These are phyloP conservation scores for Melinaea marsaeus DNA, from an alignment of 2,888 invertebrate genomes.

Conservation along the genomic window DNA sequence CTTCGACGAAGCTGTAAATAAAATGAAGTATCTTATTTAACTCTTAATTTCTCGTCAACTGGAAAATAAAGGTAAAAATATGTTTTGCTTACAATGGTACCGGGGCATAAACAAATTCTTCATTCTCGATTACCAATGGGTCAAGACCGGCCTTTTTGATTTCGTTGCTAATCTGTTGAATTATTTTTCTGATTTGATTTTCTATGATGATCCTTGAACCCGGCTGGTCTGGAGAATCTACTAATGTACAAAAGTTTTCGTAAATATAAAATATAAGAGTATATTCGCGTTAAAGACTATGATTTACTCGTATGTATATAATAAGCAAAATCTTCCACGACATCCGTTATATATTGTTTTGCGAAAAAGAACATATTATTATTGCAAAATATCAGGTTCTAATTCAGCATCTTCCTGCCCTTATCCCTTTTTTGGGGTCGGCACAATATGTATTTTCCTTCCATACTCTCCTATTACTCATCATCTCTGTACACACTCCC, in stretches of 20 bases:
- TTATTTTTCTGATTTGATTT: conserved; percentile 31
- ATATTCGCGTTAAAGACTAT: too few species aligned
- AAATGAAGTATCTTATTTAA: conserved; percentile 5
- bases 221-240: conserved; percentile 10
- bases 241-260: neutral
- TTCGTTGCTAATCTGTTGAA: conserved; percentile 38
- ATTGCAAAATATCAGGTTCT: too few species aligned
- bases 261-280: too few species aligned
- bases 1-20: conserved; percentile 44
- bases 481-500: neutral
- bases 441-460: too few species aligned
- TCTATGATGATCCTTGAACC: conserved; percentile 3
- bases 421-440: too few species aligned
- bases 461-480: too few species aligned
- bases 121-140: conserved; percentile 36
- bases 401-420: too few species aligned
- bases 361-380: too few species aligned
- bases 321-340: too few species aligned
- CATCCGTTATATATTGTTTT: too few species aligned
- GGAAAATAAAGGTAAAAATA: neutral
- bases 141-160: conserved; percentile 49
- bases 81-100: neutral
- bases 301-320: too few species aligned
- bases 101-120: neutral
- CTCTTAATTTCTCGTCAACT: neutral